Base-by-base conservation (phyloP, 2,888 invertebrate genomes). In the Camponotus fellah region DNA sequence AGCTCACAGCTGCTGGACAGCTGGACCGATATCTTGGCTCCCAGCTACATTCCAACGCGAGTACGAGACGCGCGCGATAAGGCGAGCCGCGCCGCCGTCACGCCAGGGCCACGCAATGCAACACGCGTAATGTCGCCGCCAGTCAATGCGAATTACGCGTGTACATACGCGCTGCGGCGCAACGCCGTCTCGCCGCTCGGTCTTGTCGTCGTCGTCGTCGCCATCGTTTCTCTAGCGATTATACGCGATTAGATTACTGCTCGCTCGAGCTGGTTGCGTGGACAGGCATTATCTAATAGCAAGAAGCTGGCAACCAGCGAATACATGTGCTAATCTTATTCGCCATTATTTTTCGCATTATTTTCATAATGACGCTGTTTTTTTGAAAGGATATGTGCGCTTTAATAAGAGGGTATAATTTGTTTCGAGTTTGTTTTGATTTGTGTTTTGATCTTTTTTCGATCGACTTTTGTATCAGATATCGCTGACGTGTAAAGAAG, bases 1-100 rank as follows among this genome's bases (percentile, higher is more conserved):
- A 93, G 91, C 91, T 79, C 84, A 91, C 94, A 93, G 92, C 93
- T 92, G 93, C 92, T 88, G 92, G 91, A 93, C 93, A 92, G 93
- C 93, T 92, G 94, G 89, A 94, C 93, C 94, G 93, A 94, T 94
- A 94, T 93, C 91, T 26, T 91, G 85, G 49, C 89, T 88, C 83
- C 85, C 86, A 88, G 89, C 87, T 89, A 91, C 91, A 89, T 92
- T 91, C 90, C 90, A 85, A 83, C 76, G 86, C 66, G 40, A 72
- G 82, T 77, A 75, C 74, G 46, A 71, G 83, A 76, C 71, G 77
- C 71, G 77, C 49, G 77, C 87, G 89, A 90, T 90, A 89, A 90
- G 89, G 58, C 66, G 21, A 40, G 65, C 40, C 65, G 68, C 77
- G 82, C 49, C 53, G 58, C 56, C 56, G 68, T 40, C 64, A 76